phyloP scores from a whole-genome alignment of 2,888 invertebrate species.

The Hylaea fasciaria region DNA sequence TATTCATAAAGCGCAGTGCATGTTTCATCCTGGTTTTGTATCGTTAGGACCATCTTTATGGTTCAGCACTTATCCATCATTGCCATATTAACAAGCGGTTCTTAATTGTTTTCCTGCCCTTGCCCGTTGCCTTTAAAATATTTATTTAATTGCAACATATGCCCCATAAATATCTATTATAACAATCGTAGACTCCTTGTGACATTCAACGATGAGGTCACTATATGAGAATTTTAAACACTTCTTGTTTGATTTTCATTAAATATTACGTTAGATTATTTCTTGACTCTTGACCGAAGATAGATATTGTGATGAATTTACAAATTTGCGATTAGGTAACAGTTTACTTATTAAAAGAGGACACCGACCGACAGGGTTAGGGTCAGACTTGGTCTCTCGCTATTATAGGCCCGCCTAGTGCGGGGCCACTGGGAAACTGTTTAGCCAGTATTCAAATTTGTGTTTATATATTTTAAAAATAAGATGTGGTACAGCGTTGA shows the following conservation, averaged over 20 bases:
- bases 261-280: conserved; percentile 5
- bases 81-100: conserved; percentile 51
- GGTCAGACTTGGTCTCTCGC: too few species aligned
- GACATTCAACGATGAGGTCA: conserved; percentile 36
- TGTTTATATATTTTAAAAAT: conserved; percentile 4
- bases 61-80: conserved; percentile 44
- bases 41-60: conserved; percentile 36
- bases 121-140: conserved; percentile 48
- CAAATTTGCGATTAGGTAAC: background rate
- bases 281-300: background rate
- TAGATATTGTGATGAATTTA: conserved; percentile 3
- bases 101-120: conserved; percentile 47
- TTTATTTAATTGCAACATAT: conserved; percentile 51
- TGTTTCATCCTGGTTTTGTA: conserved; percentile 12
- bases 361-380: too few species aligned
- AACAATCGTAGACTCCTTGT: conserved; percentile 21
- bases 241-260: conserved; percentile 24
- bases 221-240: conserved; percentile 31
- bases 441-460: too few species aligned
- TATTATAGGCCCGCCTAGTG: too few species aligned
- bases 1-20: conserved; percentile 26
- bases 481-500: background rate
- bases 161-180: conserved; percentile 39
- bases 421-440: too few species aligned
- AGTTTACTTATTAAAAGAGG: conserved; percentile 3